These are phyloP conservation scores for Polypterus senegalus DNA, from an alignment of 2,113 vertebrate genomes.

Conservation along the genomic window DNA sequence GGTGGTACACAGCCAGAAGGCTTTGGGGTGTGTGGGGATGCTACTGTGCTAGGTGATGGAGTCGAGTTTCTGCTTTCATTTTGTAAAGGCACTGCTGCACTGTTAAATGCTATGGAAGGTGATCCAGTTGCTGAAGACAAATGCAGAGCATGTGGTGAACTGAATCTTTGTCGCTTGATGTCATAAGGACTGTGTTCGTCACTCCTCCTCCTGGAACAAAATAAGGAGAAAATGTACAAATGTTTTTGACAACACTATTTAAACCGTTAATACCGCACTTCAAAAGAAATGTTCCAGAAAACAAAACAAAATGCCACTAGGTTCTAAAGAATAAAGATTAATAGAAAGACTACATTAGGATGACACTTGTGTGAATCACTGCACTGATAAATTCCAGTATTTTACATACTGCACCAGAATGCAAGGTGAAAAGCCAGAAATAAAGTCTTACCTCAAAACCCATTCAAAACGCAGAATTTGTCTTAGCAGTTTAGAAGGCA, in stretches of 20 bases:
- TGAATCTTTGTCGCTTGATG: constrained; percentile 62
- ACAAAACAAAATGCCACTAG: no score
- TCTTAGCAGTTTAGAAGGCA: constrained; percentile 15
- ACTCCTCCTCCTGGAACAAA: constrained; percentile 57
- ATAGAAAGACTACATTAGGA: no score
- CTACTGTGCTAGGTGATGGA: constrained; percentile 14
- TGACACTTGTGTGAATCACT: background rate
- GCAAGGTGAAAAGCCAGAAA: background rate
- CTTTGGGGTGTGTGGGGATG: constrained; percentile 17
- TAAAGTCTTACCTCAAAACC: constrained; percentile 13
- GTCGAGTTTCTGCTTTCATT: constrained; percentile 30
- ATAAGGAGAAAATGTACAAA: background rate
- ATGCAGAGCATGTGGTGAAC: constrained; percentile 32
- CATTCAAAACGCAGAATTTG: constrained; percentile 23
- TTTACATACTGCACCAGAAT: background rate
- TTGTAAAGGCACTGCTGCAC: constrained; percentile 46
- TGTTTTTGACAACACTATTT: background rate
- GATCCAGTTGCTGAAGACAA: constrained; percentile 8
- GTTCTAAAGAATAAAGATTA: no score
- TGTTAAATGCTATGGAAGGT: constrained; percentile 12
- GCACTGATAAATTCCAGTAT: background rate
- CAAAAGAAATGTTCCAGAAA: no score
- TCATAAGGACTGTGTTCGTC: constrained; percentile 36
- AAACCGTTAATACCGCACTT: background rate
- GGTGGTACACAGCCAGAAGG: constrained; percentile 27